Evolutionary conservation across 2,888 invertebrate species (phyloP).

Genomic region (Lottia scabra): DNA sequence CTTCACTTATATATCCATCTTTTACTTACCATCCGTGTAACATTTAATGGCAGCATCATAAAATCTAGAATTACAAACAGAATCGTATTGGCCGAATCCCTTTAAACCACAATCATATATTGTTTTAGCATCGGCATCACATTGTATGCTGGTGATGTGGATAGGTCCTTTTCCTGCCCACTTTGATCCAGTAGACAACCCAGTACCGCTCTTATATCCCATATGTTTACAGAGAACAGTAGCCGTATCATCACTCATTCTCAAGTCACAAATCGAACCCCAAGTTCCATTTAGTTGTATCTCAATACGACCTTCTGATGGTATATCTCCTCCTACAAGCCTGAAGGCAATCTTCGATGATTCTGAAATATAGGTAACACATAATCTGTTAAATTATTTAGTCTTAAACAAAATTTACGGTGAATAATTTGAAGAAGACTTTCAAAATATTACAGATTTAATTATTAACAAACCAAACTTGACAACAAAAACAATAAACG

Average conservation of each 20-base stretch:
- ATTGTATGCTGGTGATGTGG: slow-evolving; percentile 68
- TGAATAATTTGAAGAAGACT: no score
- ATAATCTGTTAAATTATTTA: no score
- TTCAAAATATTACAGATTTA: no score
- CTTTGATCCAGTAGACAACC: slow-evolving; percentile 23
- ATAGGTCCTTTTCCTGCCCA: slow-evolving; percentile 44
- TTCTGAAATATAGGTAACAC: neutral
- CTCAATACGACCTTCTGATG: slow-evolving; percentile 76
- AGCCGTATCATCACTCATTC: slow-evolving; percentile 42
- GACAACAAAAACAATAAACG: no score
- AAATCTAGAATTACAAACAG: slow-evolving; percentile 31
- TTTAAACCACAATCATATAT: slow-evolving; percentile 41
- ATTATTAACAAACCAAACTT: no score
- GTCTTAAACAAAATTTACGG: no score
- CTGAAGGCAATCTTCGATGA: neutral
- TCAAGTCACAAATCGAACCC: slow-evolving; percentile 81
- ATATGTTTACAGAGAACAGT: slow-evolving; percentile 51
- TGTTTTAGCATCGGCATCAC: slow-evolving; percentile 63
- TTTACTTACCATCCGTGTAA: slow-evolving; percentile 45
- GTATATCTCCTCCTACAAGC: no score
- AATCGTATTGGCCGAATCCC: slow-evolving; percentile 35
- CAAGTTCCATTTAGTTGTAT: slow-evolving; percentile 79
- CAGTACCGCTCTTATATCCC: slow-evolving; percentile 45
- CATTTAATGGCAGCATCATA: slow-evolving; percentile 47
- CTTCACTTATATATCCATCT: no score